A percentile compares a stretch with the other conserved stretches of the same genome.
phyloP scores from a whole-genome alignment of 2,797 vertebrate genomes.

The Emys orbicularis region DNA sequence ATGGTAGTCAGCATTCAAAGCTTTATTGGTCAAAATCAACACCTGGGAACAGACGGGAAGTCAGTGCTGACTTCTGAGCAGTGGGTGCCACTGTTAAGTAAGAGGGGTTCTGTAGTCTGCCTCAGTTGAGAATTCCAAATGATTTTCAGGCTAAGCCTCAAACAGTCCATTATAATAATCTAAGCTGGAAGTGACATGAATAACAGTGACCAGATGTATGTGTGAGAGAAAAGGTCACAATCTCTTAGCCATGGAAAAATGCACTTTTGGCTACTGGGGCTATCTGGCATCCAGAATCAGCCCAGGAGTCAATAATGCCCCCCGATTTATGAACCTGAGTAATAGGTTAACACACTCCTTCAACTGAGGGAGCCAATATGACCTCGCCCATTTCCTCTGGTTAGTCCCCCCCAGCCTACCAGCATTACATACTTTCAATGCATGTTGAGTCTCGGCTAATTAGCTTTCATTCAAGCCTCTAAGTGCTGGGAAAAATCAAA shows the following conservation, averaged over 20 bases:
- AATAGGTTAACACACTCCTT: neutral
- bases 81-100: fast-evolving
- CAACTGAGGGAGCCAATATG: neutral
- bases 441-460: neutral
- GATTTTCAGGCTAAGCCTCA: fast-evolving
- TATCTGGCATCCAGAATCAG: neutral
- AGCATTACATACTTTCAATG: neutral
- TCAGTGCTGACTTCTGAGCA: neutral
- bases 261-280: neutral
- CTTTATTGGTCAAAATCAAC: neutral
- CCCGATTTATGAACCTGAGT: neutral
- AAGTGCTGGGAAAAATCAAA: neutral
- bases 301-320: neutral
- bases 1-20: neutral
- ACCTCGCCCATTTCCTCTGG: neutral
- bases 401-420: neutral
- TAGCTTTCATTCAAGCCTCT: neutral
- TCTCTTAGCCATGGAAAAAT: neutral
- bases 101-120: neutral
- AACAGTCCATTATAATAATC: neutral
- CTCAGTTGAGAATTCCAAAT: neutral
- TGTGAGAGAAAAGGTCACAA: neutral
- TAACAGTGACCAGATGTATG: neutral
- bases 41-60: neutral
- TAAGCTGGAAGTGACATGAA: neutral